A percentile compares a stretch with the other conserved stretches of the same genome.
Evolutionary conservation across 2,113 vertebrate genomes (phyloP).

Genomic region (Phaetusa simplex): DNA sequence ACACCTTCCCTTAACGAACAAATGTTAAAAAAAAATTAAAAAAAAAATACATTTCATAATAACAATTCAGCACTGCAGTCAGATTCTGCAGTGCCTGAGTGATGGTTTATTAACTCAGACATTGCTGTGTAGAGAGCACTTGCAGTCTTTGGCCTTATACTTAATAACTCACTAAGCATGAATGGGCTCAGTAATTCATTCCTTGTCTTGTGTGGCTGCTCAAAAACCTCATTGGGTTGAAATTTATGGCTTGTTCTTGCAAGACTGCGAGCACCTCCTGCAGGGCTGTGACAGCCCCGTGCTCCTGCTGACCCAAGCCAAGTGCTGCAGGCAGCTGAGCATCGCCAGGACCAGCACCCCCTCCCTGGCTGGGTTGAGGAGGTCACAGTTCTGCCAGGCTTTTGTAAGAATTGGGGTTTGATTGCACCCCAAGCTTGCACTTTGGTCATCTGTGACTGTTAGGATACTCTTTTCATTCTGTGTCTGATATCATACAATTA

Average conservation of each 20-base stretch:
- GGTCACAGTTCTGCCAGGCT: neutral
- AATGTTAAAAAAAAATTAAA: neutral
- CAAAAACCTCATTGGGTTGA: slow-evolving; percentile 10
- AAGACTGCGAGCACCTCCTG: slow-evolving; percentile 30
- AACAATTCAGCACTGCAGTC: slow-evolving; percentile 8
- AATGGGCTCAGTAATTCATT: slow-evolving; percentile 62
- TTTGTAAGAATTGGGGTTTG: neutral
- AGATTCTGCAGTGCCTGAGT: slow-evolving; percentile 28
- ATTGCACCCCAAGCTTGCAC: neutral
- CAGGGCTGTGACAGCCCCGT: neutral
- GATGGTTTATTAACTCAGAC: slow-evolving; percentile 69
- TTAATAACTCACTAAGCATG: slow-evolving; percentile 68
- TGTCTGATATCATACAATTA: neutral
- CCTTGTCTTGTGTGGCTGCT: slow-evolving; percentile 42
- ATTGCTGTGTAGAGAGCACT: slow-evolving; percentile 46
- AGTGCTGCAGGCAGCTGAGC: neutral
- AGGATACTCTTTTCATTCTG: neutral
- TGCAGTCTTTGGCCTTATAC: slow-evolving; percentile 58
- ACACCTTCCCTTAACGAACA: neutral
- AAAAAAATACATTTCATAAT: neutral
- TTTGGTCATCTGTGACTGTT: neutral
- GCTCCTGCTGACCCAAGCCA: neutral
- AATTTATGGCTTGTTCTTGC: slow-evolving; percentile 42
- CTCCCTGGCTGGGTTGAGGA: neutral
- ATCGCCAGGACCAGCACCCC: neutral